Evolutionary conservation across 1,140 invertebrate species (phyloP).

Genomic region (Trissolcus basalis): DNA sequence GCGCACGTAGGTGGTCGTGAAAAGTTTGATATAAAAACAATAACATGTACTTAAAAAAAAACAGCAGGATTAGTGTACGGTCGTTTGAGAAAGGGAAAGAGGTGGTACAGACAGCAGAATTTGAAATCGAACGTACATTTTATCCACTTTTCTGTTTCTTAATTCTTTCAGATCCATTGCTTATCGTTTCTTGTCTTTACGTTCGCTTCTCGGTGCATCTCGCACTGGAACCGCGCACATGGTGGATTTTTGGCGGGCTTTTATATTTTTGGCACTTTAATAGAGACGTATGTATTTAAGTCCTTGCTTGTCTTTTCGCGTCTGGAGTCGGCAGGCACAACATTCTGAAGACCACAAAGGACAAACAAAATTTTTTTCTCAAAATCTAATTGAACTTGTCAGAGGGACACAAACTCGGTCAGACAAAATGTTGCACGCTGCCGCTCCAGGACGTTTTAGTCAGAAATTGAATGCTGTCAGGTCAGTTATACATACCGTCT

Average conservation of each 20-base stretch:
- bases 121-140: constrained; percentile 68
- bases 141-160: constrained; percentile 1
- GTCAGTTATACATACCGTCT: constrained; percentile 93
- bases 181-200: constrained; percentile 2
- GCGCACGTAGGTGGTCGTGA: constrained; percentile 3
- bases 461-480: constrained; percentile 62
- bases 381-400: no score
- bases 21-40: neutral
- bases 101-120: constrained; percentile 64
- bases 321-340: constrained; percentile 29
- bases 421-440: constrained; percentile 45
- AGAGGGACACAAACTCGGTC: no score
- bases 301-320: constrained; percentile 48
- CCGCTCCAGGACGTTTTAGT: constrained; percentile 48
- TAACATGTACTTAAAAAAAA: constrained; percentile 3
- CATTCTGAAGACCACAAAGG: constrained; percentile 25
- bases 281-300: constrained; percentile 53
- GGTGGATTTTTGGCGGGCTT: constrained; percentile 75
- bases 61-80: constrained; percentile 47
- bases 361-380: no score
- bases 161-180: no score
- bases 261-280: constrained; percentile 76
- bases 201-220: constrained; percentile 62
- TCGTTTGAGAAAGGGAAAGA: constrained; percentile 55
- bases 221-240: constrained; percentile 65